Evolutionary conservation across 2,888 invertebrate genomes (phyloP).

Genomic region (Erynnis tages): DNA sequence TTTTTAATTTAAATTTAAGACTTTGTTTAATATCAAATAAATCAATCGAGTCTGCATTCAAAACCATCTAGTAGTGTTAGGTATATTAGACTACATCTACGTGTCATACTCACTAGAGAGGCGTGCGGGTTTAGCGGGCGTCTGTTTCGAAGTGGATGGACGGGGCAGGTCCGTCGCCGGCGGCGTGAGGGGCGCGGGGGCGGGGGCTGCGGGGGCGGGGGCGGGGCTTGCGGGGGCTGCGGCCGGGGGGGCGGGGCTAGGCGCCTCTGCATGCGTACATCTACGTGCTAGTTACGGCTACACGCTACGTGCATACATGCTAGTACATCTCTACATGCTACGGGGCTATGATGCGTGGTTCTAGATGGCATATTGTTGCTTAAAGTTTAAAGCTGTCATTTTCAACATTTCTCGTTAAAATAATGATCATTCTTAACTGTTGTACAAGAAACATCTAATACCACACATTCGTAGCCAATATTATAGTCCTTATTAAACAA

Average conservation of each 20-base stretch:
- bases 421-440: too few species aligned
- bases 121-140: constrained; percentile 73
- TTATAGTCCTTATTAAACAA: constrained; percentile 18
- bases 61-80: constrained; percentile 35
- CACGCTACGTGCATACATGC: constrained; percentile 58
- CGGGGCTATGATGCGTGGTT: constrained; percentile 37
- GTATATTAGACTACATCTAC: constrained; percentile 29
- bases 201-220: constrained; percentile 36
- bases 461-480: constrained; percentile 1
- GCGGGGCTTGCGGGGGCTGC: constrained; percentile 36
- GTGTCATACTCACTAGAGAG: constrained; percentile 70
- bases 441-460: background rate
- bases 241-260: constrained; percentile 44
- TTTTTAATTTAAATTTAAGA: too few species aligned
- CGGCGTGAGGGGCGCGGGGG: constrained; percentile 35
- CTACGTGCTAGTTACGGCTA: constrained; percentile 76
- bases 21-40: too few species aligned
- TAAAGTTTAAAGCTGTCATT: too few species aligned
- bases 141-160: constrained; percentile 62
- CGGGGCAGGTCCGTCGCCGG: constrained; percentile 40
- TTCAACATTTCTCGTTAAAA: too few species aligned
- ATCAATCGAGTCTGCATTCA: constrained; percentile 32
- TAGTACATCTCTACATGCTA: constrained; percentile 44
- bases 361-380: background rate
- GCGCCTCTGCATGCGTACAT: constrained; percentile 72